A percentile compares a stretch with the other conserved stretches of the same genome.
phyloP scores from a whole-genome alignment of 2,113 vertebrate species.

The Trogon surrucura region DNA sequence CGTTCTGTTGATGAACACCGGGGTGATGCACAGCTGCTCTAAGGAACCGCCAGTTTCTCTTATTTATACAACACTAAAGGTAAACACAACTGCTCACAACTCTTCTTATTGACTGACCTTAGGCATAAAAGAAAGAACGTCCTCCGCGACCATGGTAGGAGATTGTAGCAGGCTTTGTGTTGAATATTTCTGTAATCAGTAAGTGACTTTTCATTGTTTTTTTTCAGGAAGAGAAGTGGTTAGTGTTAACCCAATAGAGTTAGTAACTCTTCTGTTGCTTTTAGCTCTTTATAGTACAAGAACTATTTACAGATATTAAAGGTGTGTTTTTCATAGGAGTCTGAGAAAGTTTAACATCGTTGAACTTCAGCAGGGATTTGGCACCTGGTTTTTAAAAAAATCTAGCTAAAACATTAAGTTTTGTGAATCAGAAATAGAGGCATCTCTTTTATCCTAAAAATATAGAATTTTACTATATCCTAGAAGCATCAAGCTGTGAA shows the following conservation, averaged over 20 bases:
- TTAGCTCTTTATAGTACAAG: background rate
- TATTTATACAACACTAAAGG: background rate
- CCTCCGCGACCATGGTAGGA: background rate
- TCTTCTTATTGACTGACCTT: background rate
- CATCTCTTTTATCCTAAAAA: background rate
- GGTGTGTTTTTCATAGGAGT: background rate
- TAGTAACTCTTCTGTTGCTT: background rate
- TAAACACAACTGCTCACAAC: background rate
- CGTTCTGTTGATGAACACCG: background rate
- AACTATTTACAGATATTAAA: background rate
- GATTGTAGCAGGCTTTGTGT: background rate
- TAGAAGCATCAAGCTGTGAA: background rate
- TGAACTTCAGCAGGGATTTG: background rate
- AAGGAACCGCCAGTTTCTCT: background rate
- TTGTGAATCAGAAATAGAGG: background rate
- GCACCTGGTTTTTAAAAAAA: rapidly evolving
- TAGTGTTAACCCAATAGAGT: background rate
- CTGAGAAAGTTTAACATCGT: background rate
- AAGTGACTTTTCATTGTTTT: background rate
- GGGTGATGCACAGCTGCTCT: background rate
- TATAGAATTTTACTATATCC: background rate
- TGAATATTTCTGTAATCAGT: background rate
- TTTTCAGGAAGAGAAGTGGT: background rate
- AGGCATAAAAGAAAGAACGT: background rate
- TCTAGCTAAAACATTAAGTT: background rate